phyloP scores from a whole-genome alignment of 2,797 vertebrate genomes.

The Crax fasciolata region DNA sequence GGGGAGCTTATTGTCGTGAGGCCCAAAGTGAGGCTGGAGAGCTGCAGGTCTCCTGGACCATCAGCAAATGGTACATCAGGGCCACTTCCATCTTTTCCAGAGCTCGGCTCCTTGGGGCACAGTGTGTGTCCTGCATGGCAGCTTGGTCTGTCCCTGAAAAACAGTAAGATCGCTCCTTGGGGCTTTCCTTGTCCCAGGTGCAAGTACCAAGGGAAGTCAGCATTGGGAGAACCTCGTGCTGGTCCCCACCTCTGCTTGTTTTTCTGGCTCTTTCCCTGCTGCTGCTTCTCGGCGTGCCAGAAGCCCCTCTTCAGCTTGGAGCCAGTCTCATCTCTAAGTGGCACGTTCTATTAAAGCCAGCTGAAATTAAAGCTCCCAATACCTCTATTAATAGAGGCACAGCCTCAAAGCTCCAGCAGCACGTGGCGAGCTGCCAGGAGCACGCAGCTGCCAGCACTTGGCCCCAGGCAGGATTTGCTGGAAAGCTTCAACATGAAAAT shows the following conservation, averaged over 20 bases:
- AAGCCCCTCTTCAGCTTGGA: not conserved
- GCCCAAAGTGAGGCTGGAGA: not conserved
- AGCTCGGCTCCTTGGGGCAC: not conserved
- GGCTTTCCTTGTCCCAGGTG: not conserved
- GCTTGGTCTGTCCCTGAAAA: not conserved
- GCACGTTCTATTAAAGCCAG: not conserved
- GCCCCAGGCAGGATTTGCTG: not conserved
- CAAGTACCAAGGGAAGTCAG: not conserved
- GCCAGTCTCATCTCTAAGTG: not conserved
- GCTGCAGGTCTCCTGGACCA: not conserved
- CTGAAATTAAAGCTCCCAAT: constrained; percentile 50
- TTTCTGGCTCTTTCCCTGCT: constrained; percentile 2
- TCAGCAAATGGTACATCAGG: not conserved
- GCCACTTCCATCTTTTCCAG: not conserved
- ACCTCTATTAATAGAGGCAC: constrained; percentile 56
- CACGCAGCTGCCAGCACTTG: constrained; percentile 13
- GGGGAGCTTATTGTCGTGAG: not conserved
- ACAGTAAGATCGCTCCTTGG: not conserved
- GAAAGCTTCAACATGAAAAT: not conserved
- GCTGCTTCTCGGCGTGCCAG: not conserved
- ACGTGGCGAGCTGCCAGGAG: constrained; percentile 8
- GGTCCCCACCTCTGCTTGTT: not conserved
- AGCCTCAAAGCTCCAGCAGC: constrained; percentile 12
- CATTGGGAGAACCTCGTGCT: accelerated
- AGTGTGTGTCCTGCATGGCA: not conserved